These are phyloP conservation scores for Galaxea fascicularis DNA, from an alignment of 92 coral and sea anemone genomes.

Conservation along the genomic window DNA sequence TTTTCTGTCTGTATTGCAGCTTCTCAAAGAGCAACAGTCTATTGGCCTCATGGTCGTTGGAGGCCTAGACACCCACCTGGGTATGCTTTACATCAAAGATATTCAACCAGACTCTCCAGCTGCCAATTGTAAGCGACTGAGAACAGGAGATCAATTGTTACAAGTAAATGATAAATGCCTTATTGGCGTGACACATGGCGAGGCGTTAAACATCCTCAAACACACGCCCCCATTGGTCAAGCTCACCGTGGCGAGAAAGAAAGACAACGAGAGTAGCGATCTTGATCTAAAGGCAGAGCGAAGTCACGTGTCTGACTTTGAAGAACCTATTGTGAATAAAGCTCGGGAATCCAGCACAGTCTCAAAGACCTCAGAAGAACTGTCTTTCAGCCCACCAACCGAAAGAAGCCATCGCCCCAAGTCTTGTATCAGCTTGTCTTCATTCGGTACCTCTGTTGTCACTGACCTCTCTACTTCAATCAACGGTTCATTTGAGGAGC, in stretches of 20 bases:
- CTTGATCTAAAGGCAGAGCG: slow-evolving; percentile 29
- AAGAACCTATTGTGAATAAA: slow-evolving; percentile 72
- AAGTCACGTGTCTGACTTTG: slow-evolving; percentile 37
- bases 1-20: slow-evolving; percentile 44
- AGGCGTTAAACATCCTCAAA: slow-evolving; percentile 86
- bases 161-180: slow-evolving; percentile 90
- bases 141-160: slow-evolving; percentile 93
- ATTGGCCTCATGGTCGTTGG: slow-evolving; percentile 95
- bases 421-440: slow-evolving; percentile 69
- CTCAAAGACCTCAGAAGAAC: slow-evolving; percentile 76
- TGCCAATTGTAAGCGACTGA: slow-evolving; percentile 84
- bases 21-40: slow-evolving; percentile 91
- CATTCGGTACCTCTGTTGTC: slow-evolving; percentile 77
- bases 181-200: slow-evolving; percentile 90
- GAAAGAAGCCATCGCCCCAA: slow-evolving; percentile 77
- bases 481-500: slow-evolving; percentile 67
- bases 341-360: slow-evolving; percentile 85
- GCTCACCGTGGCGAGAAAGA: slow-evolving; percentile 89
- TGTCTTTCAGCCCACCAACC: slow-evolving; percentile 63
- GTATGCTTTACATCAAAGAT: slow-evolving; percentile 92
- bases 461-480: slow-evolving; percentile 39
- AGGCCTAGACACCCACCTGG: slow-evolving; percentile 94
- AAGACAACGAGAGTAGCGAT: slow-evolving; percentile 38
- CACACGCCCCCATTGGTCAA: slow-evolving; percentile 97
- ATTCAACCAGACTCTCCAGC: slow-evolving; percentile 95